Evolutionary conservation across 2,113 vertebrate species (phyloP).

Genomic region (Thamnaconus septentrionalis): DNA sequence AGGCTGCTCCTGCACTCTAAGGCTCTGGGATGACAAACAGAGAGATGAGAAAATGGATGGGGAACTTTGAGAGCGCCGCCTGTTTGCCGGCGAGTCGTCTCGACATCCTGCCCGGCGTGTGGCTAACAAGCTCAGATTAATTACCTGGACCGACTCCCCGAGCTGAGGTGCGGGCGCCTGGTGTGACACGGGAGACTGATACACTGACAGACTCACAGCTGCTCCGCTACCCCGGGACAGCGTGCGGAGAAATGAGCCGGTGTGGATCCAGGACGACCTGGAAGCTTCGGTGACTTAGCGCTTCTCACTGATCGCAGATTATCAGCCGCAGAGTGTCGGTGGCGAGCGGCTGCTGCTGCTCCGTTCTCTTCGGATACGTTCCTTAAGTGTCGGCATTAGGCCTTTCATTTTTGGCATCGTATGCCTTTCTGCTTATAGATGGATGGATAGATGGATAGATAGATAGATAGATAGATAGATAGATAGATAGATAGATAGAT

Average conservation of each 20-base stretch:
- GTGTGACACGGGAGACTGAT: slow-evolving; percentile 46
- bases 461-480: too few species aligned
- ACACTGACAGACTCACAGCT: slow-evolving; percentile 56
- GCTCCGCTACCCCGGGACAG: slow-evolving; percentile 44
- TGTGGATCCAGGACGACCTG: slow-evolving; percentile 25
- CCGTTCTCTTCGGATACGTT: too few species aligned
- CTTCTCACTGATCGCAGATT: slow-evolving; percentile 18
- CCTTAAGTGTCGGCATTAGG: too few species aligned
- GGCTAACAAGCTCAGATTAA: slow-evolving; percentile 71
- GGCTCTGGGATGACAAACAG: too few species aligned
- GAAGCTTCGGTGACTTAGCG: slow-evolving; percentile 31
- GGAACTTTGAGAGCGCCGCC: not conserved
- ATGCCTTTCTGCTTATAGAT: too few species aligned
- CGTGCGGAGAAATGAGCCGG: slow-evolving; percentile 18
- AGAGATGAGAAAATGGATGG: not conserved
- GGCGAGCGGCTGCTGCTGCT: not conserved
- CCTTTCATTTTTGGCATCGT: too few species aligned
- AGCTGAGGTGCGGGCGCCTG: slow-evolving; percentile 54
- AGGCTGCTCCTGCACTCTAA: too few species aligned
- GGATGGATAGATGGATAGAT: too few species aligned
- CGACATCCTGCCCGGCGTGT: slow-evolving; percentile 41
- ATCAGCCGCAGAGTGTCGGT: slow-evolving; percentile 20
- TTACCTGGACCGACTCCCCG: slow-evolving; percentile 58
- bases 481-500: too few species aligned
- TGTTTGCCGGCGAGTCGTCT: slow-evolving; percentile 26